These are phyloP conservation scores for Clostera curtula DNA, from an alignment of 2,888 invertebrate genomes.

Conservation along the genomic window DNA sequence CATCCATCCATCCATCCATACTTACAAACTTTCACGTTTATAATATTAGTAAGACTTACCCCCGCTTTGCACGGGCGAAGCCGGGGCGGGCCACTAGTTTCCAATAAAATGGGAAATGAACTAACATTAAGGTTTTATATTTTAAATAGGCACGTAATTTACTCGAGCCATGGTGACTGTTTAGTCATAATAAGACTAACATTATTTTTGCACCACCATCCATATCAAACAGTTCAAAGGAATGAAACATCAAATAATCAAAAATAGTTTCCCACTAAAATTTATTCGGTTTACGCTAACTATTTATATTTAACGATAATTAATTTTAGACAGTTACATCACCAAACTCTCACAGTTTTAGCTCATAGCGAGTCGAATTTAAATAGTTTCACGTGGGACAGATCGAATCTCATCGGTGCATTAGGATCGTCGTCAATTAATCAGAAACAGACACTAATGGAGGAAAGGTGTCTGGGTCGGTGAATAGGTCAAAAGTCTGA, in stretches of 20 bases:
- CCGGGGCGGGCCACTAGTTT: too few relatives aligned
- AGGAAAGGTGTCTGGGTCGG: slow-evolving; percentile 9
- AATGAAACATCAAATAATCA: slow-evolving; percentile 2
- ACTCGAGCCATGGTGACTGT: slow-evolving; percentile 4
- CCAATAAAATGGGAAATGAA: too few relatives aligned
- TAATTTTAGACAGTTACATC: slow-evolving; percentile 15
- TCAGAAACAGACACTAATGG: slow-evolving; percentile 18
- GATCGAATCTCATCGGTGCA: slow-evolving; percentile 6
- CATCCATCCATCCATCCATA: too few relatives aligned
- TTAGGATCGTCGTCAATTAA: slow-evolving; percentile 16
- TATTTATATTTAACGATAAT: slow-evolving; percentile 13
- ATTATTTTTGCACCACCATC: neutral
- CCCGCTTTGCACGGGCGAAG: too few relatives aligned
- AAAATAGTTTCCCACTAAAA: slow-evolving; percentile 2
- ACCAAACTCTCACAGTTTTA: slow-evolving; percentile 2
- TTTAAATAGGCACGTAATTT: slow-evolving; percentile 4
- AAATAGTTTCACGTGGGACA: too few relatives aligned
- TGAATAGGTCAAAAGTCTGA: slow-evolving; percentile 24
- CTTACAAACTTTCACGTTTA: too few relatives aligned
- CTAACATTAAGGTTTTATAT: slow-evolving; percentile 9
- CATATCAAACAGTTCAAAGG: slow-evolving; percentile 1
- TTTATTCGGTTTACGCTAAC: slow-evolving; percentile 4
- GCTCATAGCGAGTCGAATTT: too few relatives aligned
- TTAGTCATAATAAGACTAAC: slow-evolving; percentile 3
- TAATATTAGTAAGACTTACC: too few relatives aligned